Conservation (phyloP, 2,113 vertebrate genomes). For the Nothobranchius furzeri region DNA sequence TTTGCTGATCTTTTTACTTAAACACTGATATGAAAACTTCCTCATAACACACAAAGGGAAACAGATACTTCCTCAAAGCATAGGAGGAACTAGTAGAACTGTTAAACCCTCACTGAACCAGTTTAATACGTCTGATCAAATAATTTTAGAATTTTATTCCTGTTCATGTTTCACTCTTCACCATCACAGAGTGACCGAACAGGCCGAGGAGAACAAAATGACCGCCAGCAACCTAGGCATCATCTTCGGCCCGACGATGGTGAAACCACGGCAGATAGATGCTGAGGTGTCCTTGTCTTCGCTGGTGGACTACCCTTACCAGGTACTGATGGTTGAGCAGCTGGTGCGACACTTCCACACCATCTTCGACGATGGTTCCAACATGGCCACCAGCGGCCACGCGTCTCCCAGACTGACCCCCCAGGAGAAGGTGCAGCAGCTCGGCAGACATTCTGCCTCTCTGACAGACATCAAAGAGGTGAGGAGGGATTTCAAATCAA, state of each 20-base stretch:
- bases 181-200: conserved; percentile 85
- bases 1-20: background rate
- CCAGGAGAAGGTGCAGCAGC: conserved; percentile 82
- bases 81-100: conserved; percentile 37
- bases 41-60: conserved; percentile 25
- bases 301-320: conserved; percentile 93
- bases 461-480: conserved; percentile 90
- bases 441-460: conserved; percentile 79
- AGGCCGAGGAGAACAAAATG: conserved; percentile 97
- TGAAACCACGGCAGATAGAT: conserved; percentile 88
- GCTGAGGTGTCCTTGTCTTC: conserved; percentile 94
- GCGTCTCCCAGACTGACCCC: conserved; percentile 66
- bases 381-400: conserved; percentile 63
- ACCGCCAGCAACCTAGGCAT: conserved; percentile 95
- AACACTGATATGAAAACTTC: conserved; percentile 21
- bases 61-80: conserved; percentile 36
- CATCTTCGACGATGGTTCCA: conserved; percentile 82
- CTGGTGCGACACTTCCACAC: conserved; percentile 87
- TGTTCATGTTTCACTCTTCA: background rate
- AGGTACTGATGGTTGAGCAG: conserved; percentile 91
- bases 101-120: background rate
- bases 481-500: conserved; percentile 18
- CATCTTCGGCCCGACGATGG: conserved; percentile 94
- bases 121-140: background rate
- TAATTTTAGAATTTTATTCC: too few species aligned